These are phyloP conservation scores for Galeopterus variegatus DNA, from an alignment of 2,113 vertebrate genomes.

Conservation along the genomic window DNA sequence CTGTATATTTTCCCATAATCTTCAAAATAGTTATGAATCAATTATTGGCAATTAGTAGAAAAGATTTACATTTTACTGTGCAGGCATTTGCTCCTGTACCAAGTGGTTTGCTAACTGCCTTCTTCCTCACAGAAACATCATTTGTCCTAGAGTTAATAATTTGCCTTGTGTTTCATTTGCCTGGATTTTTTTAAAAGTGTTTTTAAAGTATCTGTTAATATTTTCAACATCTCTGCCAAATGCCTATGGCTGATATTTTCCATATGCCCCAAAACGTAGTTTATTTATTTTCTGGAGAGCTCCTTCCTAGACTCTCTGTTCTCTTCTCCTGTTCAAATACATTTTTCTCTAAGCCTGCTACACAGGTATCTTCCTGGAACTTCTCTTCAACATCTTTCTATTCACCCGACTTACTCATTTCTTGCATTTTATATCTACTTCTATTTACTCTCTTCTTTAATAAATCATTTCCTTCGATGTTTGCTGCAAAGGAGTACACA, in stretches of 20 bases:
- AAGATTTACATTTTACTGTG: background rate
- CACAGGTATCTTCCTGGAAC: background rate
- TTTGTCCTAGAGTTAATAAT: background rate
- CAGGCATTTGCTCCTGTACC: background rate
- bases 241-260: background rate
- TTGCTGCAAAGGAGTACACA: background rate
- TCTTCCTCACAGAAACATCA: background rate
- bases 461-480: background rate
- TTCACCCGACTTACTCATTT: background rate
- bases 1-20: background rate
- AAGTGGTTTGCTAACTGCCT: background rate
- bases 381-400: background rate
- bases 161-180: slow-evolving; percentile 20
- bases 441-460: background rate
- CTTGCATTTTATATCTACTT: background rate
- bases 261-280: background rate
- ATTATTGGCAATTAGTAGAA: background rate
- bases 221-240: slow-evolving; percentile 29
- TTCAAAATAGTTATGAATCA: slow-evolving; percentile 4
- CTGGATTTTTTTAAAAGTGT: background rate
- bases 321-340: background rate
- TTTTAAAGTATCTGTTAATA: background rate
- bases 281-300: slow-evolving; percentile 30
- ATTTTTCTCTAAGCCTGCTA: background rate
- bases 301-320: background rate